Conservation (phyloP, 2,888 invertebrate genomes). For the Pasiphila rectangulata region DNA sequence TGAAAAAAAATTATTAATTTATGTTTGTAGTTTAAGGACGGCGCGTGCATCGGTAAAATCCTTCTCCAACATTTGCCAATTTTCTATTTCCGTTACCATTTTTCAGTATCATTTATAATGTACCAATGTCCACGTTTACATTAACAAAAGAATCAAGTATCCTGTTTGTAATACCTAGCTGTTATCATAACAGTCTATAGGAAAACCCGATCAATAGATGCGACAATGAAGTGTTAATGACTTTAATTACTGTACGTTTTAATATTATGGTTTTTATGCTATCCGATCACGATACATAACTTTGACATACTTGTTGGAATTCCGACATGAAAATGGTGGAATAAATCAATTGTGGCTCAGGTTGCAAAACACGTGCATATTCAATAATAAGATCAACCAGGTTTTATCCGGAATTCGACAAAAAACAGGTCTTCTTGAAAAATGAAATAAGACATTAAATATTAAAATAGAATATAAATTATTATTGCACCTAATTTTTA, state of each 20-base stretch:
- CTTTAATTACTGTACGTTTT: slow-evolving; percentile 31
- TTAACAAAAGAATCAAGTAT: not conserved
- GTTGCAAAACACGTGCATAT: not conserved
- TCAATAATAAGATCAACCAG: too few relatives aligned
- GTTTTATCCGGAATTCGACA: too few relatives aligned
- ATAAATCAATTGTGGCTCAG: not conserved
- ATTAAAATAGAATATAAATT: too few relatives aligned
- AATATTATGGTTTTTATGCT: too few relatives aligned
- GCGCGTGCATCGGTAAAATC: too few relatives aligned
- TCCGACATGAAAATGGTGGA: not conserved
- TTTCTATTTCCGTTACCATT: too few relatives aligned
- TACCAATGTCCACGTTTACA: not conserved
- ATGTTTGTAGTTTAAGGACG: too few relatives aligned
- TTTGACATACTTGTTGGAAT: slow-evolving; percentile 7
- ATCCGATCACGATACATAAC: slow-evolving; percentile 33
- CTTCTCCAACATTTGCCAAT: too few relatives aligned
- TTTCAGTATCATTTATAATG: not conserved
- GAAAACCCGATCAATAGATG: slow-evolving; percentile 31
- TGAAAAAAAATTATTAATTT: too few relatives aligned
- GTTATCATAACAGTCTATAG: slow-evolving; percentile 20
- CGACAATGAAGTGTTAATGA: slow-evolving; percentile 40
- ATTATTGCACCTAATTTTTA: too few relatives aligned
- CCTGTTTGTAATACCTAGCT: not conserved
- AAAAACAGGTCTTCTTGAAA: too few relatives aligned
- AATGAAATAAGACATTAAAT: too few relatives aligned